Evolutionary conservation across 2,113 vertebrate species (phyloP).

Genomic region (Coptodon bakossiorum): DNA sequence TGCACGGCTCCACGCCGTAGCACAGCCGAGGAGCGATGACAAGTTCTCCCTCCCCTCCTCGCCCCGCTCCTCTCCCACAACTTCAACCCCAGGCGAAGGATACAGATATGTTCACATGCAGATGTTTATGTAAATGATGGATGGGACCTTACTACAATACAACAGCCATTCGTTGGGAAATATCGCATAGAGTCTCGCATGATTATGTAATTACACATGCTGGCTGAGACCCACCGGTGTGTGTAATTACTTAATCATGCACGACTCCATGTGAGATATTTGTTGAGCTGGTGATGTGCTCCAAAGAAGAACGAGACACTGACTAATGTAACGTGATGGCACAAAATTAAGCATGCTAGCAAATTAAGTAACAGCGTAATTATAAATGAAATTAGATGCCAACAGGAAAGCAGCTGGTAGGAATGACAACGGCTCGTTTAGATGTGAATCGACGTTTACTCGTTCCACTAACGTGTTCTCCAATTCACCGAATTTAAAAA

Average conservation of each 20-base stretch:
- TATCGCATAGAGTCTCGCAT: constrained; percentile 30
- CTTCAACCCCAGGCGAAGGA: constrained; percentile 40
- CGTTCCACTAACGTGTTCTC: neutral
- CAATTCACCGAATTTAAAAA: fast-evolving
- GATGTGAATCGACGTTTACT: neutral
- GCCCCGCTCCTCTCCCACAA: constrained; percentile 8
- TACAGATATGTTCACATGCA: constrained; percentile 37
- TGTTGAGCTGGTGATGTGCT: constrained; percentile 41
- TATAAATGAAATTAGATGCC: neutral
- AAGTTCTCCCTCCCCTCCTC: constrained; percentile 2
- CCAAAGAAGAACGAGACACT: constrained; percentile 14
- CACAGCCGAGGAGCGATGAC: constrained; percentile 58
- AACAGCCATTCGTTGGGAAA: constrained; percentile 46
- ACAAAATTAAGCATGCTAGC: constrained; percentile 1
- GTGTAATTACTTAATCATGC: constrained; percentile 63
- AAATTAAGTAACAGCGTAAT: neutral
- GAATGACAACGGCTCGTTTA: neutral
- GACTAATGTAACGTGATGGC: constrained; percentile 22
- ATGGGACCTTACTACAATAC: constrained; percentile 14
- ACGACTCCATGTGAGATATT: constrained; percentile 29
- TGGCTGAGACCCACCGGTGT: constrained; percentile 43
- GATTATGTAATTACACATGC: constrained; percentile 58
- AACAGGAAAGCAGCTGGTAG: neutral
- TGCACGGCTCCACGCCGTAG: constrained; percentile 45
- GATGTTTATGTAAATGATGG: constrained; percentile 56